These are phyloP conservation scores for Echinometra lucunter DNA, from an alignment of 53 echinoderm and acorn worm genomes.

Conservation along the genomic window DNA sequence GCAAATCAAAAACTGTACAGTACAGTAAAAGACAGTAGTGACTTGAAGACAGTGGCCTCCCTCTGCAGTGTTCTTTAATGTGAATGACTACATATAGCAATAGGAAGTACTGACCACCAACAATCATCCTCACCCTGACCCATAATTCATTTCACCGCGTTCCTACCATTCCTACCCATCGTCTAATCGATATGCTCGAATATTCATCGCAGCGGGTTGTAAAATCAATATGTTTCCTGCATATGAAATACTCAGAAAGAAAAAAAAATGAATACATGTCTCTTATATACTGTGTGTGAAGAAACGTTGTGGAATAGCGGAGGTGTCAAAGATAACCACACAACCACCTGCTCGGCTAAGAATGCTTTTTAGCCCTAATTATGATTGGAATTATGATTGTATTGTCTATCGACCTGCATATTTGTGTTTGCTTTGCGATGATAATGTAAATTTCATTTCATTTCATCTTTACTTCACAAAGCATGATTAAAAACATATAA, in stretches of 20 bases:
- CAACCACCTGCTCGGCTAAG: neutral
- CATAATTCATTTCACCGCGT: neutral
- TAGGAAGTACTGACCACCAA: neutral
- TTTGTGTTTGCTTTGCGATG: neutral
- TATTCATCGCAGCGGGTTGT: conserved; percentile 59
- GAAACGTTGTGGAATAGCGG: neutral
- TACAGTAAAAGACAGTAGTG: neutral
- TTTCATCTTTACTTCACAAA: no score
- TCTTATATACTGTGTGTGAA: neutral
- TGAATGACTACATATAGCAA: neutral
- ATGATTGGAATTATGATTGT: conserved; percentile 26
- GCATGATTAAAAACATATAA: no score
- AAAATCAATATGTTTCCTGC: conserved; percentile 63
- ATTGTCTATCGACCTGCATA: conserved; percentile 26
- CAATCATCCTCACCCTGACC: neutral
- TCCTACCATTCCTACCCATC: conserved; percentile 12
- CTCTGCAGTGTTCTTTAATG: neutral
- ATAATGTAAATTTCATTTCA: no score
- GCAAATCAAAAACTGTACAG: neutral
- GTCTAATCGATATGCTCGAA: conserved; percentile 58
- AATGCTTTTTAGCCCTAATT: conserved; percentile 45
- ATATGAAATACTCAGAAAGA: conserved; percentile 43
- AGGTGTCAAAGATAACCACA: conserved; percentile 14
- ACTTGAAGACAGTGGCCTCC: neutral
- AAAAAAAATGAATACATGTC: conserved; percentile 12